Evolutionary conservation across 1,140 invertebrate genomes (phyloP), one percentile per base, ranked within the genome.

Genomic region (Drosophila pachea): DNA sequence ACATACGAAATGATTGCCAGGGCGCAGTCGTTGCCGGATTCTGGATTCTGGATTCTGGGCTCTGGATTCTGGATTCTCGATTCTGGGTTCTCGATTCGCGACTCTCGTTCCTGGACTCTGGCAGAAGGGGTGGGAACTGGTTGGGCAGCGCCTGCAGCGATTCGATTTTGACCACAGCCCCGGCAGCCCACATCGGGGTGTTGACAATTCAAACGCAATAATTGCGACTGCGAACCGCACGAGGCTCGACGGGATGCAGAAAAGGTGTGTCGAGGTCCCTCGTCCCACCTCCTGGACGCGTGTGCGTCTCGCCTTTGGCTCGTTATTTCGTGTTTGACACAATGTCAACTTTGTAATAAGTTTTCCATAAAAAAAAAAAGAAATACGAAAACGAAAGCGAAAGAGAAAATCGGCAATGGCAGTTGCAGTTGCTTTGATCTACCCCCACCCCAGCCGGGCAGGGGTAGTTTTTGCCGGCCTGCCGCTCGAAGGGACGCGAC

Each of bases 161-260:
- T 79, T 76, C 55, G 73, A 70, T 50, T 79, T 76, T 84, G 79
- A 84, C 79, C 79, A 76, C 36, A 62, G 67, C 64, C 76, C 35
- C 35, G 45, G 49, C 79, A 22, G 22, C 22, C 22, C 22, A 65
- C 81, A 58, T 68, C 70, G 73, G 79, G 79, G 79, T 84, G 79
- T 86, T 84, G 79, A 84, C 81, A 86, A 86, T 86, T 86, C 82
- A 74, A 86, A 86, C 77, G 74, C 81, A 86, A 86, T 86, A 86
- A 86, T 86, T 86, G 77, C 81, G 79, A 83, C 73, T 69, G 66
- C 35, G 78, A 67, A 82, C 78, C 74, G 67, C 78, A 74, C 78
- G 74, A 40, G 63, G 76, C 68, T 86, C 73, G 61, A 45, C 68
- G 74, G 76, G 81, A 64, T 53, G 60, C 47, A 33, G 60, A 73